A percentile compares a stretch with the other conserved stretches of the same genome.
Conservation (phyloP, 2,113 vertebrate species). For the Glaucomys volans region DNA sequence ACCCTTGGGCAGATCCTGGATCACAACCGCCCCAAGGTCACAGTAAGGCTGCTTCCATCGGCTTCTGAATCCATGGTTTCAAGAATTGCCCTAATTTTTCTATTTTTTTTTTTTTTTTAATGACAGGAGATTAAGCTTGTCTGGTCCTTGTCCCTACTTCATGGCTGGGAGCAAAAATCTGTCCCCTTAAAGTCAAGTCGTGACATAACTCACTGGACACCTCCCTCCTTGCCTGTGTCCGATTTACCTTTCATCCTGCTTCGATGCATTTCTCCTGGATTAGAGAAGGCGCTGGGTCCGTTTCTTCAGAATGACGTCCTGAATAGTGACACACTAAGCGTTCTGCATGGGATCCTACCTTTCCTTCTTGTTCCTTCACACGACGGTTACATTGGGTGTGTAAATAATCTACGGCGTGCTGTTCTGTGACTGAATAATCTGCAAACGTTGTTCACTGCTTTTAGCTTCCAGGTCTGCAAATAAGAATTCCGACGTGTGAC, state of each 20-base stretch:
- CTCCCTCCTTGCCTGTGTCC: not conserved
- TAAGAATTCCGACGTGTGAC: not conserved
- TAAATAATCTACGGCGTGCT: not conserved
- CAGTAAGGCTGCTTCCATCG: not conserved
- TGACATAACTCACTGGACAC: not conserved
- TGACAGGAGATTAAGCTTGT: not conserved
- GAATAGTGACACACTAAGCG: no score
- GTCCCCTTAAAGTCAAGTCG: not conserved
- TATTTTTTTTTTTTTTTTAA: not conserved
- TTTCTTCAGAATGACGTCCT: not conserved
- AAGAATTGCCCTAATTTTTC: not conserved
- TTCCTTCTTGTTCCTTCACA: not conserved
- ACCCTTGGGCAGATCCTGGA: not conserved
- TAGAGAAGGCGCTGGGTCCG: not conserved
- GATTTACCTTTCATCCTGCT: not conserved
- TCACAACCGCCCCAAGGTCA: no score
- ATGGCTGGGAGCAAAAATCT: not conserved
- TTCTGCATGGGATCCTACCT: no score
- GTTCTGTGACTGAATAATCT: not conserved
- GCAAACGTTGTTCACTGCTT: not conserved
- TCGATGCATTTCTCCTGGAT: not conserved
- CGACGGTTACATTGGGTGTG: not conserved
- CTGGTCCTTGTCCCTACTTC: not conserved
- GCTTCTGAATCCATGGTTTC: not conserved
- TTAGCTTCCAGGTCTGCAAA: not conserved